Evolutionary conservation across 2,888 invertebrate genomes (phyloP).

Genomic region (Melanostoma mellinum): DNA sequence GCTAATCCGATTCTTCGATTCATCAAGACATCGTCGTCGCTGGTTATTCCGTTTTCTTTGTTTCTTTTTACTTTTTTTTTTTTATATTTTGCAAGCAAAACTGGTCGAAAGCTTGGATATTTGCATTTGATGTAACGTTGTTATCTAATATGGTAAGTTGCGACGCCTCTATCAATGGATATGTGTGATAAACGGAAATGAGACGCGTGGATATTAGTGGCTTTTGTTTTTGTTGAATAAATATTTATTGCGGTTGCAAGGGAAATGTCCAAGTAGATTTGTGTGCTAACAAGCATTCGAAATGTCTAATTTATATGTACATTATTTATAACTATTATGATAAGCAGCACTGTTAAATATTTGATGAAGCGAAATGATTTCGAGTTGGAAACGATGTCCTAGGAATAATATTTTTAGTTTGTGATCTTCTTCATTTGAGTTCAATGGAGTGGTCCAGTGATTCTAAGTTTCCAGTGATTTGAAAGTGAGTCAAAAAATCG

Average conservation of each 20-base stretch:
- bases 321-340: too few species aligned
- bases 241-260: slow-evolving; percentile 15
- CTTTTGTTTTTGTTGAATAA: slow-evolving; percentile 30
- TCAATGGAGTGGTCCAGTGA: too few species aligned
- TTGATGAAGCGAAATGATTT: too few species aligned
- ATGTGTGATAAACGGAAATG: slow-evolving; percentile 38
- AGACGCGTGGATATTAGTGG: slow-evolving; percentile 22
- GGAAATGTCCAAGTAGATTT: slow-evolving; percentile 11
- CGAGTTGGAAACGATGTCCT: too few species aligned
- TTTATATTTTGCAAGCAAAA: slow-evolving; percentile 57
- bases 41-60: slow-evolving; percentile 16
- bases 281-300: slow-evolving; percentile 39
- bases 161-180: neutral
- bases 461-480: too few species aligned
- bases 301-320: neutral
- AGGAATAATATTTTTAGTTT: too few species aligned
- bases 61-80: slow-evolving; percentile 6
- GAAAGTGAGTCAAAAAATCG: too few species aligned
- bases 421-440: too few species aligned
- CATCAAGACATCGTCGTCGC: slow-evolving; percentile 4
- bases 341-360: too few species aligned
- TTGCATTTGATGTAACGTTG: slow-evolving; percentile 58
- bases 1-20: slow-evolving; percentile 15
- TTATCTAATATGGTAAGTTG: slow-evolving; percentile 47
- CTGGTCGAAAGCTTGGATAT: slow-evolving; percentile 33